Evolutionary conservation across 2,888 invertebrate species (phyloP).

Genomic region (Melieria crassipennis): DNA sequence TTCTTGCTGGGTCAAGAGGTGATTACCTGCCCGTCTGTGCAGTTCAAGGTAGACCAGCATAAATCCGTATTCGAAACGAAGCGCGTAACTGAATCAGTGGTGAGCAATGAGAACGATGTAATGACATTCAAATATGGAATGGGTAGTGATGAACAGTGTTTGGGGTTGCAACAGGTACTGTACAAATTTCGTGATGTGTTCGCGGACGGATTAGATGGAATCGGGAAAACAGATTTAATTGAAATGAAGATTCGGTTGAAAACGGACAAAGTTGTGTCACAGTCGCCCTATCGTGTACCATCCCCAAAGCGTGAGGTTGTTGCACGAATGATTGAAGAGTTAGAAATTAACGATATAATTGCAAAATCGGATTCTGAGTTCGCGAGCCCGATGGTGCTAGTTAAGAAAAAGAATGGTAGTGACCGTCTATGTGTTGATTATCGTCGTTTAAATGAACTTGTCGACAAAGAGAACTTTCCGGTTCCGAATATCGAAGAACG

Average conservation of each 20-base stretch:
- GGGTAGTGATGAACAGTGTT: not conserved
- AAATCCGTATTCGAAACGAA: too few relatives aligned
- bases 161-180: constrained; percentile 15
- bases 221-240: constrained; percentile 29
- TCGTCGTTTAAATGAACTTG: constrained; percentile 37
- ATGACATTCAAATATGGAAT: constrained; percentile 4
- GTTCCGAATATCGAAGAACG: constrained; percentile 39
- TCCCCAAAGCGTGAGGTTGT: constrained; percentile 32
- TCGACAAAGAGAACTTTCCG: constrained; percentile 35
- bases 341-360: constrained; percentile 38
- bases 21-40: not conserved
- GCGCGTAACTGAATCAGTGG: too few relatives aligned
- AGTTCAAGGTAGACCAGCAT: too few relatives aligned
- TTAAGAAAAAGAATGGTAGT: constrained; percentile 34
- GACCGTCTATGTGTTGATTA: constrained; percentile 37
- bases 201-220: constrained; percentile 26
- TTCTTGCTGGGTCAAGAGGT: constrained; percentile 1
- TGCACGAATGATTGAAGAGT: constrained; percentile 32
- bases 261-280: constrained; percentile 19
- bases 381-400: constrained; percentile 31
- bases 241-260: constrained; percentile 37
- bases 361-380: constrained; percentile 32
- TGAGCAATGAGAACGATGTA: not conserved
- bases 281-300: constrained; percentile 37
- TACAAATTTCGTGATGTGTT: constrained; percentile 28